These are phyloP conservation scores for Campoletis sonorensis DNA, from an alignment of 1,140 invertebrate genomes.

Conservation along the genomic window DNA sequence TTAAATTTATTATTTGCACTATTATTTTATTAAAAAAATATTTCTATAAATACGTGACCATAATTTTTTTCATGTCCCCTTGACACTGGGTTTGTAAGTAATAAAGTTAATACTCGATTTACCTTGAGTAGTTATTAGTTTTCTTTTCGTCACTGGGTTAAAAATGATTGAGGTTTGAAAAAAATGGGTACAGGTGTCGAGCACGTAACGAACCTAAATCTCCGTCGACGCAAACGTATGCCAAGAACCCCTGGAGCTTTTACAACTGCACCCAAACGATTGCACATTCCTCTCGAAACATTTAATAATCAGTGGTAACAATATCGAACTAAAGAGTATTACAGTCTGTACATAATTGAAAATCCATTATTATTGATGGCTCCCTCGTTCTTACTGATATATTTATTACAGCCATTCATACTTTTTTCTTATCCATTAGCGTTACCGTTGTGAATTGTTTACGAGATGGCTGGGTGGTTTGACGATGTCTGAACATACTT, in stretches of 20 bases:
- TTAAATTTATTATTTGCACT: too few species aligned
- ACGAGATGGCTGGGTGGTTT: slow-evolving; percentile 26
- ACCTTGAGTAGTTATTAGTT: too few species aligned
- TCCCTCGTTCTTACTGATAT: not conserved
- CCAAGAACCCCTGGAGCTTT: not conserved
- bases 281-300: slow-evolving; percentile 1
- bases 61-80: too few species aligned
- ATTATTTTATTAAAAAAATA: too few species aligned
- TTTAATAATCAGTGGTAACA: not conserved
- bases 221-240: not conserved
- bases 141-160: too few species aligned
- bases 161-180: too few species aligned
- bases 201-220: not conserved
- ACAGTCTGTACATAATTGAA: slow-evolving; percentile 14
- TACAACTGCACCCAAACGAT: not conserved
- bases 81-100: too few species aligned
- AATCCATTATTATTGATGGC: slow-evolving; percentile 8
- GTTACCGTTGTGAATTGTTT: slow-evolving; percentile 33
- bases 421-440: not conserved
- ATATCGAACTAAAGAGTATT: not conserved
- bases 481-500: not conserved
- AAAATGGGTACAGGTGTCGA: too few species aligned
- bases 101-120: too few species aligned
- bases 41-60: too few species aligned
- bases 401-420: slow-evolving; percentile 8